A percentile compares a stretch with the other conserved stretches of the same genome.
phyloP scores from a whole-genome alignment of 35 echinoderm and acorn worm species.

The Lytechinus pictus region DNA sequence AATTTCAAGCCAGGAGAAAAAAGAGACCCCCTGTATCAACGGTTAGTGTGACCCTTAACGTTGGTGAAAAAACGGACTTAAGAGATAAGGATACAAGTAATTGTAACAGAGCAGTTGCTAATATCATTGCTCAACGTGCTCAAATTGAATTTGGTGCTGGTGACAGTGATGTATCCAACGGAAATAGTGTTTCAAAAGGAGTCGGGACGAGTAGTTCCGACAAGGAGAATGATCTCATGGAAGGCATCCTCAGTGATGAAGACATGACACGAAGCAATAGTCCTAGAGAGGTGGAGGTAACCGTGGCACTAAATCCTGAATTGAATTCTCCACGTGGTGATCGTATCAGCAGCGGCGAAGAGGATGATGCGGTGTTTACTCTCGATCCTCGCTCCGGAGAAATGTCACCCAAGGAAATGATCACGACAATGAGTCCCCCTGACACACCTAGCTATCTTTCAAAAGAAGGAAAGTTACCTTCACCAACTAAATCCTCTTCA shows the following conservation, averaged over 20 bases:
- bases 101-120: slow-evolving; percentile 48
- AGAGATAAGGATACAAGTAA: neutral
- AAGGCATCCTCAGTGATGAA: neutral
- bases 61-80: slow-evolving; percentile 54
- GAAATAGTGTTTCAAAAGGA: neutral
- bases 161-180: slow-evolving; percentile 17
- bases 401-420: slow-evolving; percentile 23
- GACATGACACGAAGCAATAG: neutral
- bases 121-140: slow-evolving; percentile 46
- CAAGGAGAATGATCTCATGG: slow-evolving; percentile 31
- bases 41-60: slow-evolving; percentile 72
- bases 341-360: neutral
- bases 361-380: neutral
- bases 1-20: neutral
- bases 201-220: neutral
- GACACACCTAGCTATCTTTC: slow-evolving; percentile 36
- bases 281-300: neutral
- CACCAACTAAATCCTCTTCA: neutral
- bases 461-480: neutral
- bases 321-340: neutral
- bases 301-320: slow-evolving; percentile 7
- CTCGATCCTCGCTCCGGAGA: neutral
- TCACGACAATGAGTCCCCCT: slow-evolving; percentile 43
- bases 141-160: neutral
- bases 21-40: slow-evolving; percentile 64